Evolutionary conservation across 1,140 invertebrate species (phyloP).

Genomic region (Bombus haemorrhoidalis): DNA sequence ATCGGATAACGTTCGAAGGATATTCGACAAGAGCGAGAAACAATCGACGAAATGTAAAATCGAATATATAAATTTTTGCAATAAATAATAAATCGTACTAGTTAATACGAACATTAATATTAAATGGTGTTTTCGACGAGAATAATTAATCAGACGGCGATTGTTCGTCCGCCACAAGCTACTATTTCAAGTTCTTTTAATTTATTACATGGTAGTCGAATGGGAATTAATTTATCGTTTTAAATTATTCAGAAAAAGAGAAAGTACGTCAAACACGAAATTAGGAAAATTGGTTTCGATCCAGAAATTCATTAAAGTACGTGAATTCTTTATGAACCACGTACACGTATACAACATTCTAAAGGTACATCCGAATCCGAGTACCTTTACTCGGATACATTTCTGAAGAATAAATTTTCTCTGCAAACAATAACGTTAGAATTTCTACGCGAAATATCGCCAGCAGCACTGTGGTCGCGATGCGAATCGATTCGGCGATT

Average conservation of each 20-base stretch:
- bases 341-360: too few species aligned
- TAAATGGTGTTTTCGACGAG: neutral
- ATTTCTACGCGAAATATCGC: neutral
- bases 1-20: neutral
- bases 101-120: neutral
- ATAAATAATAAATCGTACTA: neutral
- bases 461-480: neutral
- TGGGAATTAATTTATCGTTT: neutral
- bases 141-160: neutral
- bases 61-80: neutral
- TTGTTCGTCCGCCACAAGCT: neutral
- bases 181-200: neutral
- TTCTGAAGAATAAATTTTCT: neutral
- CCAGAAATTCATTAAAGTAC: too few species aligned
- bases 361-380: too few species aligned
- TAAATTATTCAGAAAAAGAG: neutral
- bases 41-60: neutral
- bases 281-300: too few species aligned
- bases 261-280: neutral
- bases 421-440: neutral
- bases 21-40: neutral
- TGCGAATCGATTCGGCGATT: slow-evolving; percentile 17
- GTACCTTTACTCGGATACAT: too few species aligned
- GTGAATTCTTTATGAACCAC: too few species aligned
- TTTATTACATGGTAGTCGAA: neutral